Evolutionary conservation across 2,797 vertebrate species (phyloP), one percentile per base, ranked within the genome.

Genomic region (Acanthis flammea): DNA sequence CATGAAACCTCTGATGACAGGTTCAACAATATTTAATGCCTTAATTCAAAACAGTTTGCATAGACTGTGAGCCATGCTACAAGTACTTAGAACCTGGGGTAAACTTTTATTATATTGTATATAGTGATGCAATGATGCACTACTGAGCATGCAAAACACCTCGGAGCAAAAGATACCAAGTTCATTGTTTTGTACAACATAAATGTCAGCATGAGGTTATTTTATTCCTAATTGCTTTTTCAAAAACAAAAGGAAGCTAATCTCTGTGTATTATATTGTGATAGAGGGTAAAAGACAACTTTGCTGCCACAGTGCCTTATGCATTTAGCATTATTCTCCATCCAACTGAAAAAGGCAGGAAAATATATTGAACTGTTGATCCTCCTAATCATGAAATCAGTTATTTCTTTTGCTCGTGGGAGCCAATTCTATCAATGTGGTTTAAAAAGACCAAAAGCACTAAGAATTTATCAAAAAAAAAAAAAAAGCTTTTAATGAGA

Each of bases 141-240:
- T 67, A 60, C 25, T 66, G 37, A 95, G 70, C 92, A 91, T 90
- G 91, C 85, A 94, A 95, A 95, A 89, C 30, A 96, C 78, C 75
- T 95, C 90, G 58, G 88, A 91, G 92, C 78, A 83, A 73, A 80
- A 84, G 47, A 74, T 28, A 62, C 11, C 2, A 33, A 83, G 48
- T 55, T 82, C 41, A 41, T 62, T 83, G 84, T 65, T 91, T 67
- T n/a, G 10, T 74, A 84, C 67, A 86, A 88, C 83, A 95, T 94
- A 92, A 92, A 81, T 93, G 51, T 76, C 92, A 96, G 95, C 88
- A 93, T 78, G 93, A 95, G 76, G 51, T 88, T 92, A 66, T 73
- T 88, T 81, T 33, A 75, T n/a, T 90, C 57, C 75, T 75, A 94
- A 90, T n/a, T 83, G 72, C 93, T 90, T 95, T 86, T 79, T 53